phyloP scores from a whole-genome alignment of 2,888 invertebrate species.

The Melieria picta region DNA sequence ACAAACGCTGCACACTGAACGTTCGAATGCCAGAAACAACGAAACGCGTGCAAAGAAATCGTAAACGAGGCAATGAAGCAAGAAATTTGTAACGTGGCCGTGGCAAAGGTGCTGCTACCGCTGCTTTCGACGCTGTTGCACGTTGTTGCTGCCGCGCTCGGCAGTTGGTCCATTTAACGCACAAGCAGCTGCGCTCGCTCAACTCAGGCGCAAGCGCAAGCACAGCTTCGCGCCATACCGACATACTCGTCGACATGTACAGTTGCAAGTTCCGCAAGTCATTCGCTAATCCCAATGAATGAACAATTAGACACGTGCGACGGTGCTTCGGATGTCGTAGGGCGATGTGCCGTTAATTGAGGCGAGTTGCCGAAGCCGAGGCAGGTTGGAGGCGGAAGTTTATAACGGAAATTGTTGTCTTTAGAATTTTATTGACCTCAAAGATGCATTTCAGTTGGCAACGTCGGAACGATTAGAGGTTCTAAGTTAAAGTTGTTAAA shows the following conservation, averaged over 20 bases:
- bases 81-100: constrained; percentile 18
- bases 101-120: not conserved
- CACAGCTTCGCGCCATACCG: too few species aligned
- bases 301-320: constrained; percentile 30
- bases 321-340: not conserved
- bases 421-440: too few species aligned
- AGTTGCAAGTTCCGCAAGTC: too few species aligned
- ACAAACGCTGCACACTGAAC: not conserved
- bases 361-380: too few species aligned
- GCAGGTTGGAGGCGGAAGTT: too few species aligned
- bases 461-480: too few species aligned
- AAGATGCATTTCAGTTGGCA: too few species aligned
- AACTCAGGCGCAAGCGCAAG: too few species aligned
- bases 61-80: constrained; percentile 26
- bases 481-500: too few species aligned
- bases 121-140: constrained; percentile 4
- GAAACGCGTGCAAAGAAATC: constrained; percentile 2
- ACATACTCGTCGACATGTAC: too few species aligned
- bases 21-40: not conserved
- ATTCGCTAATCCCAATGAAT: not conserved
- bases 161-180: constrained; percentile 28
- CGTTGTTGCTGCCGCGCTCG: constrained; percentile 21
- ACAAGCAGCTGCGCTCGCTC: constrained; percentile 3
- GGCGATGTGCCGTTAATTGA: too few species aligned
- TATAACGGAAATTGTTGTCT: too few species aligned